Conservation (phyloP, 2,888 invertebrate genomes). For the Chymomyza procnemis region DNA sequence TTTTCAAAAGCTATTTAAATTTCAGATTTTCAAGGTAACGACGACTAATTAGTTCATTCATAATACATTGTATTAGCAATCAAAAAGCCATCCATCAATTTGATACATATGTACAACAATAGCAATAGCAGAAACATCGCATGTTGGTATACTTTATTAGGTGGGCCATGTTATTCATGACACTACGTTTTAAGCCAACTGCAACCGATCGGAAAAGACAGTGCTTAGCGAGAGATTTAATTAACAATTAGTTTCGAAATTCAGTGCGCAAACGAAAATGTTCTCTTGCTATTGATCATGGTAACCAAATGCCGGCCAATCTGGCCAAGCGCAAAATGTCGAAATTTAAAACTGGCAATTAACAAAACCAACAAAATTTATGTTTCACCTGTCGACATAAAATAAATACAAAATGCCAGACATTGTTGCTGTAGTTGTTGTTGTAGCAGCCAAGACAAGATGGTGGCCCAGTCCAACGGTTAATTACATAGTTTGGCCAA, state of each 20-base stretch:
- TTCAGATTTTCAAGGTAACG: neutral
- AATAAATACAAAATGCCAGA: conserved; percentile 56
- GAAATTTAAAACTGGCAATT: conserved; percentile 61
- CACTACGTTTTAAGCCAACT: no score
- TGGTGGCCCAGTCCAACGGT: conserved; percentile 36
- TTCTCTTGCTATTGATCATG: conserved; percentile 13
- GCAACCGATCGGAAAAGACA: neutral
- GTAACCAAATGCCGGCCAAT: conserved; percentile 27
- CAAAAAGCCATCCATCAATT: neutral
- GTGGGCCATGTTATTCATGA: neutral
- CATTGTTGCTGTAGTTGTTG: conserved; percentile 1
- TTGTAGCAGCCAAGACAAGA: conserved; percentile 21
- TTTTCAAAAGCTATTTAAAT: neutral
- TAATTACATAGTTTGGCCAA: conserved; percentile 62
- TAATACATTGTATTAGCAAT: neutral
- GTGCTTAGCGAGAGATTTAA: neutral
- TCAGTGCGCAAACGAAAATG: conserved; percentile 35
- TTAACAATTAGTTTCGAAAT: neutral
- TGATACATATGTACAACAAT: neutral
- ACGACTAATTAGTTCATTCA: neutral
- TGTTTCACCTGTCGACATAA: conserved; percentile 74
- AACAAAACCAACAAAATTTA: conserved; percentile 71
- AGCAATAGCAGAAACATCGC: neutral
- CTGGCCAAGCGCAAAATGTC: conserved; percentile 50
- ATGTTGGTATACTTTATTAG: neutral